A percentile compares a stretch with the other conserved stretches of the same genome.
phyloP scores from a whole-genome alignment of 2,797 vertebrate species.

The Psittacula echo region DNA sequence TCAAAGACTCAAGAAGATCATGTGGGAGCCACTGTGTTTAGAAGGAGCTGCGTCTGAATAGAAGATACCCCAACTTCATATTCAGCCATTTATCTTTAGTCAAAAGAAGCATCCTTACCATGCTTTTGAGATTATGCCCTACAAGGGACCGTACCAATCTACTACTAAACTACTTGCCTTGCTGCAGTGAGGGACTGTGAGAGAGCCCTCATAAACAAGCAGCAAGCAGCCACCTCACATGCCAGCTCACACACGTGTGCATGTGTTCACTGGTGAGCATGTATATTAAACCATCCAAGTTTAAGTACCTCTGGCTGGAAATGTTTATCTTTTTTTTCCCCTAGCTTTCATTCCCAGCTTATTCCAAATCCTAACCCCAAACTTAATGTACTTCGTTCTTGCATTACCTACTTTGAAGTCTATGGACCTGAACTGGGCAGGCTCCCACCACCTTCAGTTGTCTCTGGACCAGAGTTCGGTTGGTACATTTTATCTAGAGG shows the following conservation, averaged over 20 bases:
- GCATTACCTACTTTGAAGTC: background rate
- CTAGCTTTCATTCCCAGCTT: background rate
- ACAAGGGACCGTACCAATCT: rapidly evolving
- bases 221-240: background rate
- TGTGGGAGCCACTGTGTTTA: background rate
- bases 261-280: background rate
- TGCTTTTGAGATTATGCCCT: background rate
- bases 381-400: background rate
- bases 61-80: background rate
- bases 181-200: background rate
- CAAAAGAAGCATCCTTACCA: background rate
- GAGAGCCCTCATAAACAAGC: background rate
- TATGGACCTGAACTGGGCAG: background rate
- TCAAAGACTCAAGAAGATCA: background rate
- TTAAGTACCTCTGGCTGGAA: background rate
- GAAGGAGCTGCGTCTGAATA: background rate
- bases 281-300: background rate
- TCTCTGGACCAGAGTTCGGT: background rate
- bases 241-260: background rate
- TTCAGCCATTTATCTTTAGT: background rate
- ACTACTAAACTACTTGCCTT: rapidly evolving
- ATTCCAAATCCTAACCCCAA: background rate
- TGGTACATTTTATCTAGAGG: background rate
- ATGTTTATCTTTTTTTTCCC: background rate
- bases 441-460: background rate